Percentiles rank a stretch among this genome's conserved stretches.
Evolutionary conservation across 2,797 vertebrate species (phyloP).

Genomic region (Semotilus atromaculatus): DNA sequence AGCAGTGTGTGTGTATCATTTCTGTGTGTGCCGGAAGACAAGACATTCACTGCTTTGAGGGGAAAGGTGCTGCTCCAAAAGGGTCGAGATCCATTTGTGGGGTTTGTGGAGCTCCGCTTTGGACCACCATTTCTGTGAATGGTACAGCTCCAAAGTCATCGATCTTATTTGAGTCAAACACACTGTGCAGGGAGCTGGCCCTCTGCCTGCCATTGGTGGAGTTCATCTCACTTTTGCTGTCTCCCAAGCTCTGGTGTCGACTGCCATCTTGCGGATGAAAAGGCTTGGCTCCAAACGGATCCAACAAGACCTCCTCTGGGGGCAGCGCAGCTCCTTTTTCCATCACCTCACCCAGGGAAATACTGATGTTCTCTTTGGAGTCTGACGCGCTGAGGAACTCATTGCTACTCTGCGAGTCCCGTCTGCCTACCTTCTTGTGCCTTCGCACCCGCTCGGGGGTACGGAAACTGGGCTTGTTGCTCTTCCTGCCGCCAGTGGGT

Average conservation of each 20-base stretch:
- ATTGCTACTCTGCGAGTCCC: constrained; percentile 97
- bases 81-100: constrained; percentile 89
- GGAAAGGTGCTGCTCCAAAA: constrained; percentile 95
- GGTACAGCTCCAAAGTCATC: constrained; percentile 97
- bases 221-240: constrained; percentile 77
- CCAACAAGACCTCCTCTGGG: constrained; percentile 82
- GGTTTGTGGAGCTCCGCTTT: constrained; percentile 72
- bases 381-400: constrained; percentile 92
- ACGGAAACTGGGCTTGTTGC: constrained; percentile 85
- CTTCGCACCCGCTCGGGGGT: constrained; percentile 89
- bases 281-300: constrained; percentile 93
- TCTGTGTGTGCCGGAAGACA: constrained; percentile 60
- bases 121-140: constrained; percentile 89
- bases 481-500: constrained; percentile 84
- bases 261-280: constrained; percentile 86
- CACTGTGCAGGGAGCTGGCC: constrained; percentile 76
- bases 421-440: constrained; percentile 87
- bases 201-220: constrained; percentile 75
- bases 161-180: constrained; percentile 78
- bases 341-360: constrained; percentile 82
- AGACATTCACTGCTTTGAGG: constrained; percentile 88
- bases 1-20: constrained; percentile 45
- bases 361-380: constrained; percentile 96
- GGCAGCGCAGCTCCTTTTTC: constrained; percentile 80
- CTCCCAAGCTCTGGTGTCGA: constrained; percentile 81